Percentiles rank a stretch among this genome's conserved stretches.
phyloP scores from a whole-genome alignment of 2,888 invertebrate species.

The Drosophila nr. perissopoda region DNA sequence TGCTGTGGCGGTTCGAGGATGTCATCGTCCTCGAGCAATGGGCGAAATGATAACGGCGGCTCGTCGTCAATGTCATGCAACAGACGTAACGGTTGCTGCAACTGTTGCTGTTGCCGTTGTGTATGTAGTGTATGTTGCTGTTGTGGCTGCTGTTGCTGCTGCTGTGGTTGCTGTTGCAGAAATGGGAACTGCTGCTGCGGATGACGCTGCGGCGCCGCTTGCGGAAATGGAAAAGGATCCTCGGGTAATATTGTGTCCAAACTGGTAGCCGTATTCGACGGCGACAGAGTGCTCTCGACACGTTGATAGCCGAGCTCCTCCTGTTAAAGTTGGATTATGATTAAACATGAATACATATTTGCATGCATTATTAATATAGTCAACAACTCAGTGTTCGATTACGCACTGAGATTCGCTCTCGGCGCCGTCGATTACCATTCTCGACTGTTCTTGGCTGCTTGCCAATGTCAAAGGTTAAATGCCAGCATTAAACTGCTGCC shows the following conservation, averaged over 20 bases:
- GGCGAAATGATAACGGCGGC: slow-evolving; percentile 81
- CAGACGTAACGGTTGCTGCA: slow-evolving; percentile 59
- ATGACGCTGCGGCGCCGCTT: slow-evolving; percentile 61
- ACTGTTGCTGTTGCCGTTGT: slow-evolving; percentile 30
- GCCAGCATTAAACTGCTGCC: neutral
- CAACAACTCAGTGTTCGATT: neutral
- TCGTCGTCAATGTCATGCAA: slow-evolving; percentile 72
- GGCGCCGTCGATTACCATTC: neutral
- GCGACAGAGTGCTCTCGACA: slow-evolving; percentile 86
- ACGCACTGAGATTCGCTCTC: neutral
- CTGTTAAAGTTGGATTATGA: slow-evolving; percentile 40
- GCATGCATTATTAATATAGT: neutral
- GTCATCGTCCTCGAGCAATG: slow-evolving; percentile 67
- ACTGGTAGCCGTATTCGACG: slow-evolving; percentile 88
- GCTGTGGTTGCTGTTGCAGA: slow-evolving; percentile 20
- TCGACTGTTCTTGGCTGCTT: neutral
- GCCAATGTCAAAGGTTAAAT: neutral
- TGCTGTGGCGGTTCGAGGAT: slow-evolving; percentile 61
- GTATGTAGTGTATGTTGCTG: slow-evolving; percentile 25
- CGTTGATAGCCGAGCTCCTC: slow-evolving; percentile 84
- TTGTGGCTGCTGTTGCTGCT: slow-evolving; percentile 30
- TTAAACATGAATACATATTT: neutral
- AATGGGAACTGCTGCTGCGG: slow-evolving; percentile 41
- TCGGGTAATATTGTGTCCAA: slow-evolving; percentile 85
- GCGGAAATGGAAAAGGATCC: slow-evolving; percentile 83